Evolutionary conservation across 2,113 vertebrate genomes (phyloP).

Genomic region (Eurypyga helias): DNA sequence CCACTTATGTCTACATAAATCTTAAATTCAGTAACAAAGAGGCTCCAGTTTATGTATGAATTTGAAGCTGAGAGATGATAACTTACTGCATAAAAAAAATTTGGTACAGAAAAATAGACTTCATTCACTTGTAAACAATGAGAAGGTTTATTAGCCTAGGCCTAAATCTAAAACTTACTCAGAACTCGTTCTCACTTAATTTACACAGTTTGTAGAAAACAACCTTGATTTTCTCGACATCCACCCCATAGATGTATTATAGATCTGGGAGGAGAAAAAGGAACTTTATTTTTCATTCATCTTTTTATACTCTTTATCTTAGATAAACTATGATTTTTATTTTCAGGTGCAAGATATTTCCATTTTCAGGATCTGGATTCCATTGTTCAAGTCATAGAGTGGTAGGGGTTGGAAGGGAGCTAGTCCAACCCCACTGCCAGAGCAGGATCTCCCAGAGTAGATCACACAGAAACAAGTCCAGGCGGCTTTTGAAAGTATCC

Average conservation of each 20-base stretch:
- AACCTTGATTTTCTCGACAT: background rate
- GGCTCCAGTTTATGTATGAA: background rate
- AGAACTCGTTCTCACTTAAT: background rate
- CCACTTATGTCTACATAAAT: background rate
- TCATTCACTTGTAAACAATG: background rate
- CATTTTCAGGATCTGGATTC: background rate
- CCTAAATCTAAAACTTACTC: background rate
- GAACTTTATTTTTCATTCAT: background rate
- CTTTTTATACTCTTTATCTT: background rate
- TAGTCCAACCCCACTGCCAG: too few species aligned
- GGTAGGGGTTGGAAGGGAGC: too few species aligned
- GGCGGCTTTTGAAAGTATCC: too few species aligned
- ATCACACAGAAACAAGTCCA: too few species aligned
- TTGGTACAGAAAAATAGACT: background rate
- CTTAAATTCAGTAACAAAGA: background rate
- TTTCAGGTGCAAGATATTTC: background rate
- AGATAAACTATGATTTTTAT: background rate
- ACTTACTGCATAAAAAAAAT: background rate
- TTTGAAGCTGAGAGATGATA: background rate
- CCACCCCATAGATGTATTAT: background rate
- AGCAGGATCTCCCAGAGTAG: too few species aligned
- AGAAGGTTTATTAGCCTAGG: background rate
- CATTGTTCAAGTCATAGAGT: background rate
- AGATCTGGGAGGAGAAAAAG: background rate
- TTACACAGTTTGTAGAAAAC: background rate